Base-by-base conservation (phyloP, 2,113 vertebrate genomes). In the Catharus bicknelli region DNA sequence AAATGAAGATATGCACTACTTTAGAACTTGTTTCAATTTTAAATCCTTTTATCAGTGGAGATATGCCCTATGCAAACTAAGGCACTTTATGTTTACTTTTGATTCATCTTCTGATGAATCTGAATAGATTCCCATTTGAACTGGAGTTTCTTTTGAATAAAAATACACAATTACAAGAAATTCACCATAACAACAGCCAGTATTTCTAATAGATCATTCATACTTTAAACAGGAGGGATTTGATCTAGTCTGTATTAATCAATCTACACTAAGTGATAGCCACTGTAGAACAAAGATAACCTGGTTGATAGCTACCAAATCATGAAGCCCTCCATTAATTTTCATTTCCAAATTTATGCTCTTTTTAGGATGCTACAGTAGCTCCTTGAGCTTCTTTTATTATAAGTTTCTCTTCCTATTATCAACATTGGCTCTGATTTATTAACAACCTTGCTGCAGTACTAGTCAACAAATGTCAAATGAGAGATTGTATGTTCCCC, bases 201-300 rank as follows among this genome's bases (percentile, higher is more conserved):
- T n/a, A 77, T 84, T 88, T 64, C n/a, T 61, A 30, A 64, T 59
- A 55, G 12, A 2, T 79, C 17, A 53, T 74, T 89, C 61, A 12
- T 5, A 66, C 7, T 73, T 76, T 69, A 47, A 90, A 80, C 13
- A 54, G 21, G 9, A 16, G 10, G 1, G 0, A 0, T 34, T 36
- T n/a, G 11, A 54, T 80, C 26, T 69, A 50, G 19, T 54, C 51
- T 81, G 19, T 59, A 54, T 18, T 54, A 34, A 36, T 19, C 13
- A 53, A 18, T 12, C 10, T 74, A 7, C 5, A 18, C 29, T 70
- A 18, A 34, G 4, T 47, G 40, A 40, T 32, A 86, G 42, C 23
- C 21, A 43, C 30, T 22, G 30, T 5, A 66, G 13, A 42, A 29
- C 19, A 80, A 83, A 77, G 16, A 7, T 55, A 83, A 76, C 17